Conservation (phyloP, 2,888 invertebrate genomes). For the Phlogophora meticulosa region DNA sequence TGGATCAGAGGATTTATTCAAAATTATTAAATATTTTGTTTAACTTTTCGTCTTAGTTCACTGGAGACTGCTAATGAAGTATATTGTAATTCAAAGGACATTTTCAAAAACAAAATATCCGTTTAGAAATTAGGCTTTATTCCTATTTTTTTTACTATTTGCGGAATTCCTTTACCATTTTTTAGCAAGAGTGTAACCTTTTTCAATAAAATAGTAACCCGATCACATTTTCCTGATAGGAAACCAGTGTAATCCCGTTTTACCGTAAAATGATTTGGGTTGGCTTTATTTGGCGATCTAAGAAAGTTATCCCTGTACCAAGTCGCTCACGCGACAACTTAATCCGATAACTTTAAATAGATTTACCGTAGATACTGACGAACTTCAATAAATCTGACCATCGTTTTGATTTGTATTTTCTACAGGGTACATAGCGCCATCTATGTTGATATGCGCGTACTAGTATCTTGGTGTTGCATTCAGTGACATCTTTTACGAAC, state of each 20-base stretch:
- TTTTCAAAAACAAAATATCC: too few relatives aligned
- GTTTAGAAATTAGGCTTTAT: too few relatives aligned
- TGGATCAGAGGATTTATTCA: constrained; percentile 19
- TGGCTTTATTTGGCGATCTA: not conserved
- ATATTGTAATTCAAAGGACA: not conserved
- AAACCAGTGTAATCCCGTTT: constrained; percentile 1
- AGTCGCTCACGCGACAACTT: constrained; percentile 14
- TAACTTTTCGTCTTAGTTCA: constrained; percentile 2
- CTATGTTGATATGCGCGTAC: constrained; percentile 25
- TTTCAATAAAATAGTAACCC: not conserved
- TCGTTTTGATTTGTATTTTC: not conserved
- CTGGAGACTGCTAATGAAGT: not conserved
- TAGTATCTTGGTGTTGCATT: not conserved
- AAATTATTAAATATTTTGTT: constrained; percentile 26
- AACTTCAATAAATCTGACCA: not conserved
- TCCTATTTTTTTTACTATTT: too few relatives aligned
- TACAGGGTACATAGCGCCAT: constrained; percentile 33
- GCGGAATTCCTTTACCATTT: too few relatives aligned
- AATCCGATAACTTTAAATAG: constrained; percentile 17
- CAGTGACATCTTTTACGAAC: not conserved
- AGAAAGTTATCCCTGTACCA: constrained; percentile 16
- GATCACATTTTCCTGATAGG: not conserved
- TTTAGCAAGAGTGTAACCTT: not conserved
- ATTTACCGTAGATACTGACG: constrained; percentile 15
- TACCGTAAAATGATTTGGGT: constrained; percentile 3